Conservation (phyloP, 2,113 vertebrate species). For the Parus major region DNA sequence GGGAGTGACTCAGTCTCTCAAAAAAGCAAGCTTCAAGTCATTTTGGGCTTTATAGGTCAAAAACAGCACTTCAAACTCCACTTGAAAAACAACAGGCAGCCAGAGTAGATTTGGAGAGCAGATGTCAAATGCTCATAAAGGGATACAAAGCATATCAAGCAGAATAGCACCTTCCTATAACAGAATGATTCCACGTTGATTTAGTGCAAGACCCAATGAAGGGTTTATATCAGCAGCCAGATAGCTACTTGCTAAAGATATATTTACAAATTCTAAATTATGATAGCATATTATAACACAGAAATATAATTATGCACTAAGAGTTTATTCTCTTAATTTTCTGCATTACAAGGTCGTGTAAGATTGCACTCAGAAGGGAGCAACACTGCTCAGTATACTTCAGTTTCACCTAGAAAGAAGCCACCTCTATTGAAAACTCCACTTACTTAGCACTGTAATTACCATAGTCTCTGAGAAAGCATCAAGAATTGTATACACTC, state of each 20-base stretch:
- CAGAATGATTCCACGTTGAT: slow-evolving; percentile 12
- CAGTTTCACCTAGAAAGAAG: not conserved
- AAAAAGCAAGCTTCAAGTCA: slow-evolving; percentile 36
- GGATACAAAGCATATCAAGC: slow-evolving; percentile 32
- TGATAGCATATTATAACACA: not conserved
- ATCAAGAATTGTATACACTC: not conserved
- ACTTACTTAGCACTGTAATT: not conserved
- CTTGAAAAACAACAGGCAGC: slow-evolving; percentile 52
- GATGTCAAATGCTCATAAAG: slow-evolving; percentile 60
- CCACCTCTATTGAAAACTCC: not conserved
- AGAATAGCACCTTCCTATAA: slow-evolving; percentile 13
- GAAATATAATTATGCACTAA: not conserved
- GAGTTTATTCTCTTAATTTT: not conserved
- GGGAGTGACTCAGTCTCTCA: slow-evolving; percentile 45
- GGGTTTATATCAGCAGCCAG: not conserved
- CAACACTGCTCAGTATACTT: not conserved
- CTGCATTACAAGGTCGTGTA: not conserved
- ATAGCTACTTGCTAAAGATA: not conserved
- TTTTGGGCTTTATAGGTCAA: slow-evolving; percentile 66
- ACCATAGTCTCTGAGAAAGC: not conserved
- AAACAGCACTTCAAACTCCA: slow-evolving; percentile 49
- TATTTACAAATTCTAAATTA: not conserved
- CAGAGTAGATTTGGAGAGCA: slow-evolving; percentile 53
- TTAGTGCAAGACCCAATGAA: not conserved
- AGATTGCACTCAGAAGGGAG: not conserved